Percentiles rank a stretch among this genome's conserved stretches.
Conservation (phyloP, 1,140 invertebrate species). For the Babylonia areolata region DNA sequence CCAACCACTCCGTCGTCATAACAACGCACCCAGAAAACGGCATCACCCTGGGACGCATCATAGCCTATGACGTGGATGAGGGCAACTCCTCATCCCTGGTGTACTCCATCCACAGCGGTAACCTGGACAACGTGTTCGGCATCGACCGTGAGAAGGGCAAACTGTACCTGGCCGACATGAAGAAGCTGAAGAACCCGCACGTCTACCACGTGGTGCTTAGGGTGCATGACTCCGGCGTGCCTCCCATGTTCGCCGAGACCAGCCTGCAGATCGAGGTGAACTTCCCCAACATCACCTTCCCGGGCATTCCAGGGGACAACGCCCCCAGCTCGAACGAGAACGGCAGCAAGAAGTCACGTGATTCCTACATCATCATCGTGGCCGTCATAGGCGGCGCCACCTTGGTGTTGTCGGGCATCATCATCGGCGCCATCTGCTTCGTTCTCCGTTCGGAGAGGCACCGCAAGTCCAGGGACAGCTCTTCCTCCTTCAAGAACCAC, state of each 20-base stretch:
- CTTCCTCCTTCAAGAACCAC: constrained; percentile 36
- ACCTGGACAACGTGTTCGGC: constrained; percentile 86
- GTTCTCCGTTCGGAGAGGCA: constrained; percentile 46
- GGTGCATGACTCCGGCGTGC: constrained; percentile 41
- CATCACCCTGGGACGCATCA: constrained; percentile 76
- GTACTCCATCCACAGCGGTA: constrained; percentile 89
- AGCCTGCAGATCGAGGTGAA: constrained; percentile 45
- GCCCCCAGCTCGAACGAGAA: background rate
- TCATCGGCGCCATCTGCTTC: constrained; percentile 50
- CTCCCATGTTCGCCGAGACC: constrained; percentile 41
- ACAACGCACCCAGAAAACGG: constrained; percentile 86
- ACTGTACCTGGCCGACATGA: constrained; percentile 80
- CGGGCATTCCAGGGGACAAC: background rate
- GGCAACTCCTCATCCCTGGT: constrained; percentile 91
- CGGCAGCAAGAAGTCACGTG: constrained; percentile 21
- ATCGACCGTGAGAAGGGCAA: constrained; percentile 89
- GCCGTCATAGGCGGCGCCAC: constrained; percentile 51
- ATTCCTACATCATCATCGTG: constrained; percentile 52
- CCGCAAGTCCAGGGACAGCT: background rate
- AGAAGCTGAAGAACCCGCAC: constrained; percentile 37
- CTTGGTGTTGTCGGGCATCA: constrained; percentile 47
- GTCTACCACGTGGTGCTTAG: constrained; percentile 43
- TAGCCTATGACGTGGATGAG: constrained; percentile 64
- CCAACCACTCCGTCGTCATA: constrained; percentile 87
- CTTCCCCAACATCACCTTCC: constrained; percentile 45